These are phyloP conservation scores for Vireo altiloquus DNA, from an alignment of 2,113 vertebrate genomes.

Conservation along the genomic window DNA sequence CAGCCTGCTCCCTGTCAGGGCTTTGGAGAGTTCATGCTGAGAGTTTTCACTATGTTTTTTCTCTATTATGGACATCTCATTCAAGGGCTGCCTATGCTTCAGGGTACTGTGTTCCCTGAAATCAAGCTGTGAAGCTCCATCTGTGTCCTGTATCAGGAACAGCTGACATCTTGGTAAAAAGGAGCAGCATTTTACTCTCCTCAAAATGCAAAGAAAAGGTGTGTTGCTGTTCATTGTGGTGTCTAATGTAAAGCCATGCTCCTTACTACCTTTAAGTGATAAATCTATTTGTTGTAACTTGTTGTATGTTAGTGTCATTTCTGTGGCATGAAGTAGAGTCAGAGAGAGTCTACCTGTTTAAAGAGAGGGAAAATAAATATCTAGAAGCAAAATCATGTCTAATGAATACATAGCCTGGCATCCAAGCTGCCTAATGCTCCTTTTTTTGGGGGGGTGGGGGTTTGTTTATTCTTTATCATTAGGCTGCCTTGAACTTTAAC, in stretches of 20 bases:
- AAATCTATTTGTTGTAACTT: background rate
- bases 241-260: background rate
- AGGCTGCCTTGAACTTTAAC: constrained; percentile 60
- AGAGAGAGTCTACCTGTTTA: background rate
- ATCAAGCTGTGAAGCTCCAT: background rate
- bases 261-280: background rate
- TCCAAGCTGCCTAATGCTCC: background rate
- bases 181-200: background rate
- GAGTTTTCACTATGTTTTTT: background rate
- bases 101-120: background rate
- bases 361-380: background rate
- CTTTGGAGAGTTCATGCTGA: background rate
- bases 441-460: background rate
- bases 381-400: background rate
- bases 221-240: fast-evolving
- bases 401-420: background rate
- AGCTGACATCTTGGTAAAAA: background rate
- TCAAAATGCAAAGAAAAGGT: background rate
- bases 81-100: background rate
- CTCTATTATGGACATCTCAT: background rate
- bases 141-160: background rate
- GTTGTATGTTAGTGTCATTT: background rate
- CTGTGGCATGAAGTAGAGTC: background rate
- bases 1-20: background rate
- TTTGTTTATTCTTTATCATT: constrained; percentile 21